These are phyloP conservation scores for Sebastes dallii DNA, from an alignment of 2,797 vertebrate species.

Conservation along the genomic window DNA sequence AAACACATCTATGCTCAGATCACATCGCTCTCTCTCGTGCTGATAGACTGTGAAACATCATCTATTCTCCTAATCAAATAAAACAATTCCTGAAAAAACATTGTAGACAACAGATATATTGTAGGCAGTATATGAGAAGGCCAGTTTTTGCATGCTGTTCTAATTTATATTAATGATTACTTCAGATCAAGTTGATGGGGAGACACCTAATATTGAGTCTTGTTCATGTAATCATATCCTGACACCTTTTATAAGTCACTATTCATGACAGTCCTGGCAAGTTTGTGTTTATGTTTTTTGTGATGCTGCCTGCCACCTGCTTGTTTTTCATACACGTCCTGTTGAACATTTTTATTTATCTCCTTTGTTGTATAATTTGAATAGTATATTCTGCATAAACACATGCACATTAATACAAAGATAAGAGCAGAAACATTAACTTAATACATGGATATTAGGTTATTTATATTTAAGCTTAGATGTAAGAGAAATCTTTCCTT, in stretches of 20 bases:
- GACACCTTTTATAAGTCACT: neutral
- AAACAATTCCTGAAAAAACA: neutral
- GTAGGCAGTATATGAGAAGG: conserved; percentile 14
- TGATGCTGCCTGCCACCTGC: neutral
- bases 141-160: conserved; percentile 27
- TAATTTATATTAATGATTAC: conserved; percentile 26
- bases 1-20: neutral
- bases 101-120: neutral
- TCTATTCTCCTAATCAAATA: conserved; percentile 18
- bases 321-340: neutral
- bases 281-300: neutral
- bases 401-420: too few relatives aligned
- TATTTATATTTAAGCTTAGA: neutral
- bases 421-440: neutral
- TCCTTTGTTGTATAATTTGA: neutral
- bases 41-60: neutral
- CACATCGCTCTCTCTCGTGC: neutral
- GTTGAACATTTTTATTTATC: neutral
- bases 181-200: conserved; percentile 1
- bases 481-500: neutral
- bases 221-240: neutral
- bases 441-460: neutral
- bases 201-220: conserved; percentile 18
- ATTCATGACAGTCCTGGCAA: neutral
- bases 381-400: neutral